These are phyloP conservation scores for Pristiophorus japonicus DNA, from an alignment of 2,113 vertebrate genomes.

Conservation along the genomic window DNA sequence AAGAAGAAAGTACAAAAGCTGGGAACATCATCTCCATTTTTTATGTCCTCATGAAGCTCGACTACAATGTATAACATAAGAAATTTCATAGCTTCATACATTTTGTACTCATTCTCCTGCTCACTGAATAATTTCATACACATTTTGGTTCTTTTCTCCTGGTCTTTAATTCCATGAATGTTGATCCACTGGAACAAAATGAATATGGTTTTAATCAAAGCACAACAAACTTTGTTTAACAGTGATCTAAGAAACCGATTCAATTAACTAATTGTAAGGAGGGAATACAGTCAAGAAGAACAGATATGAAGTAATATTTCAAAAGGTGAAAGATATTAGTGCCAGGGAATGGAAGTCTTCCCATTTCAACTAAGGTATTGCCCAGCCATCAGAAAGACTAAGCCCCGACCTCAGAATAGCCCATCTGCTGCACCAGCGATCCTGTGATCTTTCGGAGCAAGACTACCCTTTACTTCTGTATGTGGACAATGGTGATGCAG, in stretches of 20 bases:
- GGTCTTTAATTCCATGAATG: conserved; percentile 56
- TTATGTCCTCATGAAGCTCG: conserved; percentile 59
- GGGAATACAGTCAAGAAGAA: too few species aligned
- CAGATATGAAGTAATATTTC: background rate
- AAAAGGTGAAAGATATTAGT: background rate
- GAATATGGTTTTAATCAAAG: conserved; percentile 15
- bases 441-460: background rate
- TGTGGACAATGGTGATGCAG: conserved; percentile 44
- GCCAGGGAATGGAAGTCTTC: background rate
- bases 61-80: conserved; percentile 68
- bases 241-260: background rate
- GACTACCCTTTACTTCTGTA: background rate
- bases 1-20: conserved; percentile 57
- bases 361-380: background rate
- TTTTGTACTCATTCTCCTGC: conserved; percentile 55
- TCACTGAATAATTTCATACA: conserved; percentile 62
- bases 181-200: conserved; percentile 60
- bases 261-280: background rate
- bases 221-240: background rate
- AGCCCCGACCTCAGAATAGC: background rate
- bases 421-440: background rate
- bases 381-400: background rate
- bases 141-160: conserved; percentile 53
- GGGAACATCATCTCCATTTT: conserved; percentile 48
- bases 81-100: conserved; percentile 70